Percentiles rank a stretch among this genome's conserved stretches.
phyloP scores from a whole-genome alignment of 1,140 invertebrate species.

The Himalopsyche phryganea region DNA sequence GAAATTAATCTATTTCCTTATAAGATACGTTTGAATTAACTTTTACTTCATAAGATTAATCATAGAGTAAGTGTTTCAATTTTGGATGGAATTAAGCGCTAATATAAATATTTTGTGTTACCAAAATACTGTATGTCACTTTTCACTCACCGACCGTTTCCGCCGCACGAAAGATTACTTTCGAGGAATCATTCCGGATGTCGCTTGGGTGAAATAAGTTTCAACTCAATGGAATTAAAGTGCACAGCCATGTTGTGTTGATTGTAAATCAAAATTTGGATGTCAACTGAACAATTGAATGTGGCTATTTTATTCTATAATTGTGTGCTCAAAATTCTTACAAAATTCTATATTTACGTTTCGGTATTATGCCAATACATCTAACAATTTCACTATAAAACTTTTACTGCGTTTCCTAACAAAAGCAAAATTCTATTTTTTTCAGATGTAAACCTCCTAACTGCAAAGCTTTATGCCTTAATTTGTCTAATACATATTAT shows the following conservation, averaged over 20 bases:
- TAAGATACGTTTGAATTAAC: constrained; percentile 19
- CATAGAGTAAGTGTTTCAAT: constrained; percentile 26
- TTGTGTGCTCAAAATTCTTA: constrained; percentile 2
- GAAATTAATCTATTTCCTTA: constrained; percentile 29
- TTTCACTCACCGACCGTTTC: background rate
- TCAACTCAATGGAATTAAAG: constrained; percentile 15
- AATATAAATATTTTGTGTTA: constrained; percentile 23
- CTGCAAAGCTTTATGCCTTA: constrained; percentile 3
- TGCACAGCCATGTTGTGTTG: constrained; percentile 28
- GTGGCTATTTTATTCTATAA: constrained; percentile 5
- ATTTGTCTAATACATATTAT: background rate
- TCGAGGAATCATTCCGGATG: background rate
- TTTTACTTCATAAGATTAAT: constrained; percentile 31
- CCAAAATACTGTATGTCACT: background rate
- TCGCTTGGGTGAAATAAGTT: background rate
- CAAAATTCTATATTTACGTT: constrained; percentile 1
- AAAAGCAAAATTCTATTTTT: constrained; percentile 11
- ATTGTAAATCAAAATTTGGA: constrained; percentile 12
- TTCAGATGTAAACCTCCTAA: constrained; percentile 3
- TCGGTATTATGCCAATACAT: constrained; percentile 1
- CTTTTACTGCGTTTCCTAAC: background rate
- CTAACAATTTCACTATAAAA: constrained; percentile 11
- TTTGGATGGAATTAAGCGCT: constrained; percentile 34
- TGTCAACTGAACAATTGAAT: background rate
- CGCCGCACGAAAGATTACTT: background rate